A percentile compares a stretch with the other conserved stretches of the same genome.
Evolutionary conservation across 2,113 vertebrate genomes (phyloP).

Genomic region (Phaethon lepturus): DNA sequence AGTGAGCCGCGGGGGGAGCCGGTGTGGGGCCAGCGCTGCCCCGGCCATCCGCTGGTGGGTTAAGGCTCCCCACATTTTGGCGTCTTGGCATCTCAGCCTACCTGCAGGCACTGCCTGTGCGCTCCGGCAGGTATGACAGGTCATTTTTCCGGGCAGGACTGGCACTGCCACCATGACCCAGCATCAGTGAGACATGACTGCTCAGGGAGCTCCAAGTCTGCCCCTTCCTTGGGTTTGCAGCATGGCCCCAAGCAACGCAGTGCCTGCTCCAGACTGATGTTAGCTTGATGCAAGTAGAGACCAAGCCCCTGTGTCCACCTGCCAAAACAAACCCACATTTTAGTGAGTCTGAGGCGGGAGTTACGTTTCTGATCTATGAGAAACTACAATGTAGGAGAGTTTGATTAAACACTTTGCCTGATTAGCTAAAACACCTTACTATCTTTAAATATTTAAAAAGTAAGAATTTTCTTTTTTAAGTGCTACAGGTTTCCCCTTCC

Average conservation of each 20-base stretch:
- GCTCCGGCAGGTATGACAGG: background rate
- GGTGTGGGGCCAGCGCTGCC: background rate
- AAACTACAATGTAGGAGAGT: background rate
- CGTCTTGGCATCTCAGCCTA: background rate
- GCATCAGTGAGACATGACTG: background rate
- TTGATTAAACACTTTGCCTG: background rate
- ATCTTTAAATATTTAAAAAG: background rate
- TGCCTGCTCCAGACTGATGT: background rate
- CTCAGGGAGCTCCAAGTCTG: background rate
- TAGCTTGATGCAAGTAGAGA: background rate
- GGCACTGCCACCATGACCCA: background rate
- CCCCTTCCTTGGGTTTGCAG: background rate
- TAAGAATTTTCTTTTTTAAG: background rate
- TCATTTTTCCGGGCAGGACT: background rate
- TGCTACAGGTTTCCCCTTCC: background rate
- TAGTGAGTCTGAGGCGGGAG: background rate
- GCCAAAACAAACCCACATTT: background rate
- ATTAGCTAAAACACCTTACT: background rate
- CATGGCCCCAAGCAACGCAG: accelerated
- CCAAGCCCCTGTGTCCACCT: background rate
- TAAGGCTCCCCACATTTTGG: background rate
- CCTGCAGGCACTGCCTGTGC: background rate
- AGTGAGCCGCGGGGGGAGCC: accelerated
- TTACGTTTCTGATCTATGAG: background rate
- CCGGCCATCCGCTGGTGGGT: background rate